A percentile compares a stretch with the other conserved stretches of the same genome.
These are phyloP conservation scores for Apamea anceps DNA, from an alignment of 2,888 invertebrate genomes.

Conservation along the genomic window DNA sequence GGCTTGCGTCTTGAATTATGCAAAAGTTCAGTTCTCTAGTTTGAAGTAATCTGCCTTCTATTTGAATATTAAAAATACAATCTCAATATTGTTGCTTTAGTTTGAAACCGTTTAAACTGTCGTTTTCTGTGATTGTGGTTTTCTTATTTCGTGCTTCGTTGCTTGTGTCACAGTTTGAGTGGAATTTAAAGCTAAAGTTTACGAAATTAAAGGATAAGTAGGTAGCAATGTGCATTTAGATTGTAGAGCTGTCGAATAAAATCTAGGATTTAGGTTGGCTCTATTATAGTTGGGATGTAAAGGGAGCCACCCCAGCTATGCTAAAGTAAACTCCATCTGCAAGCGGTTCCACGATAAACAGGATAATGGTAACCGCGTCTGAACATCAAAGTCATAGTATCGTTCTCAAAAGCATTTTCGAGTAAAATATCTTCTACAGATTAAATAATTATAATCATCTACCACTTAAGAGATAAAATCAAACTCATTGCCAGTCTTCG, in stretches of 20 bases:
- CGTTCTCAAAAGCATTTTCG: background rate
- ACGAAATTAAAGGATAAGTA: slow-evolving; percentile 32
- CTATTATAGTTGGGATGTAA: background rate
- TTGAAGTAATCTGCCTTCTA: slow-evolving; percentile 64
- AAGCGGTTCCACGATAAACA: background rate
- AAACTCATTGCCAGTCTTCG: background rate
- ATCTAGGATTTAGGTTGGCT: slow-evolving; percentile 21
- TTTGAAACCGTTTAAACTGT: slow-evolving; percentile 53
- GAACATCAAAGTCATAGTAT: background rate
- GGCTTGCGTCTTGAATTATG: slow-evolving; percentile 66
- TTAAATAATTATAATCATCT: background rate
- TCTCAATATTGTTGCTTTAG: slow-evolving; percentile 61
- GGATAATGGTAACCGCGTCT: background rate
- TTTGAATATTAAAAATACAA: slow-evolving; percentile 70
- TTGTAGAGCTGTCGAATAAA: slow-evolving; percentile 12
- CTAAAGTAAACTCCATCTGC: background rate
- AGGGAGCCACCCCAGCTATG: background rate
- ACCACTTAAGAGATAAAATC: background rate
- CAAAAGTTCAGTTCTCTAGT: slow-evolving; percentile 63
- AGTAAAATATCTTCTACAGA: background rate
- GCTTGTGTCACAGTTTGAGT: slow-evolving; percentile 33
- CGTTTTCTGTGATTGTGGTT: slow-evolving; percentile 44
- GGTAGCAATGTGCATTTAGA: slow-evolving; percentile 25
- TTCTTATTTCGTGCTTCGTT: slow-evolving; percentile 56
- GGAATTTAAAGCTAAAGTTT: slow-evolving; percentile 27